Evolutionary conservation across 2,888 invertebrate genomes (phyloP), one percentile per base, ranked within the genome.

Genomic region (Patella pellucida): DNA sequence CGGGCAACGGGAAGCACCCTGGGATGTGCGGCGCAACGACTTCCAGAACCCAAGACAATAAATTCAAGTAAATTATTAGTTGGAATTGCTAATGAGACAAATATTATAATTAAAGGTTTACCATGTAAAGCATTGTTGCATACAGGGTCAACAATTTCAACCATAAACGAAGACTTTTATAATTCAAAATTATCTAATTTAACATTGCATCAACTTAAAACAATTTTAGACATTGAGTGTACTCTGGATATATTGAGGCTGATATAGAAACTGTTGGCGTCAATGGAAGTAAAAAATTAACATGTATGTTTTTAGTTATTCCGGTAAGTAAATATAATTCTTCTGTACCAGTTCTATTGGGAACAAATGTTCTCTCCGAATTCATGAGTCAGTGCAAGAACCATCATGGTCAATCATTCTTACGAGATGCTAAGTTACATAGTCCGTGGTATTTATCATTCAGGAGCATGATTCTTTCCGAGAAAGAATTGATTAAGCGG

Each of bases 401-500:
- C n/a, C n/a, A n/a, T 9, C 15, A 19, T 9, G 31, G 31, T 3
- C n/a, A 16, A n/a, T 14, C 50, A 19, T 72, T 72, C 15, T 68
- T 72, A 9, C 68, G 67, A 67, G 19, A 50, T 3, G 67, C 51
- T 15, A 41, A n/a, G 19, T 68, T 67, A 1, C 72, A 72, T 12
- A 67, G 67, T 9, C 52, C 73, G 0, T 68, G 73, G 68, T 73
- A 73, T 41, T 52, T 73, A 52, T n/a, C 73, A 11, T 73, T 68
- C 50, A 16, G 73, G 7, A 67, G 73, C n/a, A 68, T 73, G 73
- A 14, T 19, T 16, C 23, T 73, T 16, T 12, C 23, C 2, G 50
- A 73, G 41, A 73, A 19, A 51, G 52, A 73, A 19, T 67, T 73
- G 23, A 16, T 3, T 14, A 41, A 52, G 16, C 23, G 31, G 15